Evolutionary conservation across 2,888 invertebrate species (phyloP).

Genomic region (Scelioninae gen. 2): DNA sequence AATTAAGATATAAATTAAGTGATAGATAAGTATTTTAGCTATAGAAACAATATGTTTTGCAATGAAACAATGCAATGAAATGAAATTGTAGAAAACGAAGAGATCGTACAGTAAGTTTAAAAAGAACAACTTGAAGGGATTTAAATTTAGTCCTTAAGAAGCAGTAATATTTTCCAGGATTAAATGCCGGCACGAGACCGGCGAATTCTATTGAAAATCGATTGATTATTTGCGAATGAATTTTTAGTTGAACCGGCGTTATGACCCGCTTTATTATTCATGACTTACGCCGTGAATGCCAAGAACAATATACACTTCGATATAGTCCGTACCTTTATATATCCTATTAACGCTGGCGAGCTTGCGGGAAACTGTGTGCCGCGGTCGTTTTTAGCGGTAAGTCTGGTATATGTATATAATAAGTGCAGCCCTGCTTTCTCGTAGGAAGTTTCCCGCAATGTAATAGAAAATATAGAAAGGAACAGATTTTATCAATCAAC

Average conservation of each 20-base stretch:
- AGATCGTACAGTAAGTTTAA: too few relatives aligned
- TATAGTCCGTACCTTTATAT: conserved; percentile 42
- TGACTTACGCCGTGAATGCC: conserved; percentile 36
- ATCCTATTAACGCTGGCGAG: conserved; percentile 49
- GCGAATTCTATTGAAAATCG: conserved; percentile 26
- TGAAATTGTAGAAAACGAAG: too few relatives aligned
- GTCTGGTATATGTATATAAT: conserved; percentile 1
- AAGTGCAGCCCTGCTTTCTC: conserved; percentile 3
- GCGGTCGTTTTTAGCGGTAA: conserved; percentile 45
- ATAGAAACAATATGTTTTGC: too few relatives aligned
- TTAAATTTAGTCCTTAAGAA: not conserved
- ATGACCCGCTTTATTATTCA: conserved; percentile 37
- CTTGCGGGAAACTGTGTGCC: conserved; percentile 46
- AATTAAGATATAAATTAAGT: too few relatives aligned
- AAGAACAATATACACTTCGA: conserved; percentile 46
- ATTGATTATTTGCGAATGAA: conserved; percentile 41
- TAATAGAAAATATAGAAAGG: conserved; percentile 44
- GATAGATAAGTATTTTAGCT: too few relatives aligned
- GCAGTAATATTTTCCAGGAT: not conserved
- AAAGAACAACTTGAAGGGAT: too few relatives aligned
- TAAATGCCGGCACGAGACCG: not conserved
- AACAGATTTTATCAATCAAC: conserved; percentile 37
- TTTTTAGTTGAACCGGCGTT: conserved; percentile 36
- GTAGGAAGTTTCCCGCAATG: conserved; percentile 35
- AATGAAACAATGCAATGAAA: too few relatives aligned